Evolutionary conservation across 2,113 vertebrate species (phyloP), one percentile per base, ranked within the genome.

Genomic region (Sorex fumeus): DNA sequence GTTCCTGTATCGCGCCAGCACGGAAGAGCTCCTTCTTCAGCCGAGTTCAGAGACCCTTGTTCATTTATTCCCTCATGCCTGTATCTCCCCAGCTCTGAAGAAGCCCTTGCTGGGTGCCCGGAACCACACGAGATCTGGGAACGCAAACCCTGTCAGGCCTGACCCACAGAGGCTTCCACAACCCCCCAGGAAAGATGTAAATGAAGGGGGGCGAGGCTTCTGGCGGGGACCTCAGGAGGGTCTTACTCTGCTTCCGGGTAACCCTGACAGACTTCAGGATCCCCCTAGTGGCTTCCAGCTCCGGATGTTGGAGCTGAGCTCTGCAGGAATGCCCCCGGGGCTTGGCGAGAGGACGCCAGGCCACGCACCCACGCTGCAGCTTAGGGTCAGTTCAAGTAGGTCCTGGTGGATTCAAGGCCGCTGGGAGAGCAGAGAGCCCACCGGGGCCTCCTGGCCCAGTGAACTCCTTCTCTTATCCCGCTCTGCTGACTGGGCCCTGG

Each of bases 331-430:
- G 34, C 25, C 32, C 84, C 8, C n/a, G 19, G 18, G 45, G n/a
- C 30, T 8, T 34, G 30, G 8, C 34, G 27, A 30, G 28, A 19
- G 32, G 28, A 34, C 66, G 18, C 36, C 40, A 36, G 36, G 76
- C 34, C 1, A 3, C 36, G 28, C n/a, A 40, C n/a, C 34, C 8
- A 15, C 25, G 12, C 0, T 6, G 21, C 8, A 7, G 6, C 8
- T 12, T 2, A 6, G 21, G 2, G 18, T 60, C 18, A 5, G 21
- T 15, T 60, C 13, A 53, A 19, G 1, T 15, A 53, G 25, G 2
- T 11, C 3, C n/a, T 8, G 2, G 2, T 6, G 30, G 2, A 13
- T 25, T 57, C 6, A 8, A 13, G 2, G 16, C 64, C n/a, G 43
- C 62, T 23, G 40, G 27, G 9, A 12, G n/a, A 36, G 70, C 16